phyloP scores from a whole-genome alignment of 2,113 vertebrate genomes.

The Bubalus kerabau region DNA sequence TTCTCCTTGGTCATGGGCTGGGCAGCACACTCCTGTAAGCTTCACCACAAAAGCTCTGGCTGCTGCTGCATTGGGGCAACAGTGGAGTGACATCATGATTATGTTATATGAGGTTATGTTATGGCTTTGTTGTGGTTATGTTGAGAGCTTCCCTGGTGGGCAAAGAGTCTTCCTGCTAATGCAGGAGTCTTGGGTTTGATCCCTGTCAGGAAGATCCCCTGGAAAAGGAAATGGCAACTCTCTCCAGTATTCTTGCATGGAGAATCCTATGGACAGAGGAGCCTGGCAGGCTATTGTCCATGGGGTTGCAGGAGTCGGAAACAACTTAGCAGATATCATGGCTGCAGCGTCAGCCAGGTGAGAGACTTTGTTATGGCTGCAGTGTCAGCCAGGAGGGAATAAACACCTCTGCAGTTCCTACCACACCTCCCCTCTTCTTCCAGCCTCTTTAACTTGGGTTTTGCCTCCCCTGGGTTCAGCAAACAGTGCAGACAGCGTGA shows the following conservation, averaged over 20 bases:
- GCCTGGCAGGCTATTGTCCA: rapidly evolving
- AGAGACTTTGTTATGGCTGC: neutral
- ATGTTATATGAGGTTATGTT: neutral
- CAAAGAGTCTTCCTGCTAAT: neutral
- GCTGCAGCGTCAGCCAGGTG: neutral
- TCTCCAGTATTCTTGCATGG: neutral
- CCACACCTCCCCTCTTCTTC: neutral
- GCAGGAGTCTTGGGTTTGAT: neutral
- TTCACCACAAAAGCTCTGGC: neutral
- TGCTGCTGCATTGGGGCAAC: rapidly evolving
- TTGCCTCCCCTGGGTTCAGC: neutral
- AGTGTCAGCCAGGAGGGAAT: neutral
- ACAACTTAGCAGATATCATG: neutral
- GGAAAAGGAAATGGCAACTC: neutral
- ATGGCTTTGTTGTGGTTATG: neutral
- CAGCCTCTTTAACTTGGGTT: neutral
- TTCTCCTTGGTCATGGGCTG: neutral
- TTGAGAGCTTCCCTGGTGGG: neutral
- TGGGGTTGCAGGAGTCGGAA: neutral
- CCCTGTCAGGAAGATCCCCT: neutral
- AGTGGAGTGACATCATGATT: neutral
- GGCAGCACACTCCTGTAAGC: rapidly evolving
- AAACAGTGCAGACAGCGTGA: neutral
- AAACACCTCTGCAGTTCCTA: neutral
- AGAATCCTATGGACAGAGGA: neutral